Evolutionary conservation across 2,888 invertebrate species (phyloP).

Genomic region (Crossocerus cetratus): DNA sequence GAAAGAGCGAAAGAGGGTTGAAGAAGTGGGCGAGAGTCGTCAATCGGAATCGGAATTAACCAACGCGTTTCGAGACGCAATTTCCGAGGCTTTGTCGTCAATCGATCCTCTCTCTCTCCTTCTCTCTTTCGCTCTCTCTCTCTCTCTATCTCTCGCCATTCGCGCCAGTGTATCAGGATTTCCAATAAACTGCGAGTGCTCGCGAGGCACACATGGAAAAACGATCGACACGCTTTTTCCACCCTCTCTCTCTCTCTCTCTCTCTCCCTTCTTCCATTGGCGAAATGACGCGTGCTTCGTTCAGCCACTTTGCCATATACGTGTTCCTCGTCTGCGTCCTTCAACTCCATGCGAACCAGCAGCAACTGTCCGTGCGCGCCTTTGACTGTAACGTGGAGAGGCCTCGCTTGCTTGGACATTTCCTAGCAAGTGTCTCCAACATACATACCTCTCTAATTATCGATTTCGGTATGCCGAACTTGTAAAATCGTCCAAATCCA

Average conservation of each 20-base stretch:
- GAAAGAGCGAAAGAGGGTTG: not conserved
- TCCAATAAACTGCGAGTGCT: slow-evolving; percentile 67
- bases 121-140: slow-evolving; percentile 56
- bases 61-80: slow-evolving; percentile 66
- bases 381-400: no score
- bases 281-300: no score
- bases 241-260: not conserved
- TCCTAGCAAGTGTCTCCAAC: no score
- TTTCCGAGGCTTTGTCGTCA: slow-evolving; percentile 66
- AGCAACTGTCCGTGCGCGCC: no score
- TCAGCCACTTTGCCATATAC: no score
- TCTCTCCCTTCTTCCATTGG: no score
- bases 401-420: no score
- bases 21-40: not conserved
- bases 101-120: slow-evolving; percentile 64
- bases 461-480: no score
- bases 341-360: no score
- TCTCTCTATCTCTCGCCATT: slow-evolving; percentile 47
- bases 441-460: no score
- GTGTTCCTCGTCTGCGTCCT: no score
- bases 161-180: slow-evolving; percentile 60
- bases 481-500: no score
- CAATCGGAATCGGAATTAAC: not conserved
- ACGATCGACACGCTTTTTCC: slow-evolving; percentile 19
- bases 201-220: slow-evolving; percentile 14